These are phyloP conservation scores for Marmota monax DNA, from an alignment of 2,113 vertebrate genomes.

Conservation along the genomic window DNA sequence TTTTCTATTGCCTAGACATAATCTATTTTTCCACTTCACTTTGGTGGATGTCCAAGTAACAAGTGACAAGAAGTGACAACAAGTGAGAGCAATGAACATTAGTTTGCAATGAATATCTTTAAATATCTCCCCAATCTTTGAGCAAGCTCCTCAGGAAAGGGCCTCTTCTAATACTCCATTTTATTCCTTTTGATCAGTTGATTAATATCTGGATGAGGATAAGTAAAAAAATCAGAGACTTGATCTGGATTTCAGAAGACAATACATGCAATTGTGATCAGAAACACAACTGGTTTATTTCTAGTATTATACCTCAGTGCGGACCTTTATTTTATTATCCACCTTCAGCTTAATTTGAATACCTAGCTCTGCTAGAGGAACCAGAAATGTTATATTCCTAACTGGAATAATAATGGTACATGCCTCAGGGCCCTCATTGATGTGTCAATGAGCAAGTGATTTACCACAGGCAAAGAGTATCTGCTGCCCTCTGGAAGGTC, in stretches of 20 bases:
- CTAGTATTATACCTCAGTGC: not conserved
- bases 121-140: not conserved
- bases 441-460: not conserved
- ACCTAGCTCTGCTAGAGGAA: not conserved
- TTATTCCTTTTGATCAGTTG: constrained; percentile 37
- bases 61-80: not conserved
- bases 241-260: not conserved
- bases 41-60: not conserved
- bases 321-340: not conserved
- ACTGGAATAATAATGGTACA: not conserved
- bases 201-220: constrained; percentile 13
- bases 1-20: not conserved
- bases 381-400: not conserved
- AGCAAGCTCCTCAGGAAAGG: not conserved
- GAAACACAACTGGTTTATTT: not conserved
- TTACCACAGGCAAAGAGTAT: not conserved
- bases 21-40: not conserved
- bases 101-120: too few relatives aligned
- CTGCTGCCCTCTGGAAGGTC: constrained; percentile 61
- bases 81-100: not conserved
- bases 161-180: constrained; percentile 6
- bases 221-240: not conserved
- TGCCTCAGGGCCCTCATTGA: not conserved
- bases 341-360: not conserved
- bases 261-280: not conserved